Conservation (phyloP, 1,140 invertebrate species). For the Leguminivora glycinivorella region DNA sequence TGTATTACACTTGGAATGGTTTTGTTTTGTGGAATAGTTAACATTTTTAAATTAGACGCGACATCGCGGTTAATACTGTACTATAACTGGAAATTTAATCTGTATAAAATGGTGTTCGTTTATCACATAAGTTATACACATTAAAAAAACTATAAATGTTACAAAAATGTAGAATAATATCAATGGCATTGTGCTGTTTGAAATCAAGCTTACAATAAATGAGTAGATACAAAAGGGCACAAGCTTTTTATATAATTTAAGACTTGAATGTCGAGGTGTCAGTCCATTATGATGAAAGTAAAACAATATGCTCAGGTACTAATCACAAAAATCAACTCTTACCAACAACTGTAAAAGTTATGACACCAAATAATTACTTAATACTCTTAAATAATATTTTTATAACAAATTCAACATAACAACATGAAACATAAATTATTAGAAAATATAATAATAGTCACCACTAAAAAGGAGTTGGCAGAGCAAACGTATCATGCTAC, state of each 20-base stretch:
- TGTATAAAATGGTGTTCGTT: slow-evolving; percentile 30
- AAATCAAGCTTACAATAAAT: neutral
- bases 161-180: slow-evolving; percentile 10
- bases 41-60: slow-evolving; percentile 16
- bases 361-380: slow-evolving; percentile 25
- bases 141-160: slow-evolving; percentile 4
- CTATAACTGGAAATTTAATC: neutral
- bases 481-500: neutral
- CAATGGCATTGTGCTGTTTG: slow-evolving; percentile 23
- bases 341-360: slow-evolving; percentile 25
- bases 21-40: slow-evolving; percentile 33
- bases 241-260: slow-evolving; percentile 22
- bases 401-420: slow-evolving; percentile 28
- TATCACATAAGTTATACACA: slow-evolving; percentile 30
- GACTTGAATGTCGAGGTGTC: slow-evolving; percentile 13
- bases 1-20: slow-evolving; percentile 42
- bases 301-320: slow-evolving; percentile 29
- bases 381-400: slow-evolving; percentile 20
- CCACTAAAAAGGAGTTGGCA: neutral
- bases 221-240: slow-evolving; percentile 6
- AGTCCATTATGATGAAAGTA: slow-evolving; percentile 7
- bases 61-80: neutral
- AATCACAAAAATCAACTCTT: slow-evolving; percentile 26
- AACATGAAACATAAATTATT: slow-evolving; percentile 27
- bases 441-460: slow-evolving; percentile 26